Conservation (phyloP, 2,113 vertebrate genomes). For the Zootoca vivipara region DNA sequence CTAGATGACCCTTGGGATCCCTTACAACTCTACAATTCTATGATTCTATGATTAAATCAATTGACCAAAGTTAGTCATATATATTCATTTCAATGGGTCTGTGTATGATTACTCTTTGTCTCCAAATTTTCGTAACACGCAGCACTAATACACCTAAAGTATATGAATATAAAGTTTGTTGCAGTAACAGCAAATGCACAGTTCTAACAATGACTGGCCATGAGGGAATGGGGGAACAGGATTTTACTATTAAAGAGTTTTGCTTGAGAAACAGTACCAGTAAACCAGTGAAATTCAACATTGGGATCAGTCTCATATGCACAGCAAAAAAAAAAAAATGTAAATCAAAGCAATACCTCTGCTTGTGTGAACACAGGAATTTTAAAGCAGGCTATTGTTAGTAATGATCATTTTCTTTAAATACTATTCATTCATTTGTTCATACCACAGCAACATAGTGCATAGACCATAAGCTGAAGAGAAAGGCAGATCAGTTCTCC, state of each 20-base stretch:
- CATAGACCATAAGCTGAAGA: neutral
- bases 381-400: neutral
- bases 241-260: neutral
- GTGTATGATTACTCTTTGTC: neutral
- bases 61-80: too few relatives aligned
- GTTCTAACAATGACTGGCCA: neutral
- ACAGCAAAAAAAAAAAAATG: neutral
- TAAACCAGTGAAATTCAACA: neutral
- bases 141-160: conserved; percentile 21
- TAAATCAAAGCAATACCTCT: neutral
- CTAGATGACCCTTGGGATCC: too few relatives aligned
- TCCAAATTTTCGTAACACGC: neutral
- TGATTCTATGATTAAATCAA: too few relatives aligned
- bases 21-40: too few relatives aligned
- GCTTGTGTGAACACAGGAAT: neutral
- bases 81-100: too few relatives aligned
- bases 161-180: conserved; percentile 22
- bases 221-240: neutral
- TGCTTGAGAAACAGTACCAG: neutral
- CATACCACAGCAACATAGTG: neutral
- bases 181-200: conserved; percentile 21
- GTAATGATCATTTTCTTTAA: neutral
- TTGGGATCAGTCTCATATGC: neutral
- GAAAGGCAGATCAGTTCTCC: neutral
- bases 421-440: neutral